Evolutionary conservation across 2,888 invertebrate genomes (phyloP).

Genomic region (Pardosa pseudoannulata): DNA sequence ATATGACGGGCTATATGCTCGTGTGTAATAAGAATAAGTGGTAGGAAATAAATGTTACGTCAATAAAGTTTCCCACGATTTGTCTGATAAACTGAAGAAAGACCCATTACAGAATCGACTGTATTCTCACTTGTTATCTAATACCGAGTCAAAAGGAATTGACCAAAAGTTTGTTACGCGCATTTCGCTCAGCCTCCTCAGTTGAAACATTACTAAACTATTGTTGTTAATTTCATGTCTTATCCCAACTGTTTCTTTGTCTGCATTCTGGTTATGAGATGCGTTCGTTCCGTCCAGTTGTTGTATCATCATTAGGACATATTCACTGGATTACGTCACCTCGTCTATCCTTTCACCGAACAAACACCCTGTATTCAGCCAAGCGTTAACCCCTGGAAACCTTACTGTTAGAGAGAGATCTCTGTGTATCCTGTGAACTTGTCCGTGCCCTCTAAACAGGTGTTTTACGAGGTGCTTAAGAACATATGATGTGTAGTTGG

Average conservation of each 20-base stretch:
- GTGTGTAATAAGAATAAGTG: too few species aligned
- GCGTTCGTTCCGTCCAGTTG: neutral
- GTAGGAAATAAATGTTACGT: too few species aligned
- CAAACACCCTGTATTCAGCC: neutral
- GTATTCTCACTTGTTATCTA: too few species aligned
- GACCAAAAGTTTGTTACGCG: too few species aligned
- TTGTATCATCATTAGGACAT: neutral
- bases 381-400: neutral
- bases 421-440: neutral
- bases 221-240: neutral
- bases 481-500: neutral
- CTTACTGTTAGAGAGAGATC: neutral
- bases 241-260: neutral
- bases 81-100: too few species aligned
- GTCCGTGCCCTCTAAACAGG: neutral
- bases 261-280: neutral
- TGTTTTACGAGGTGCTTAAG: neutral
- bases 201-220: neutral
- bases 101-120: too few species aligned
- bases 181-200: neutral
- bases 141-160: too few species aligned
- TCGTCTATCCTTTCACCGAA: neutral
- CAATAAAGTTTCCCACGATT: too few species aligned
- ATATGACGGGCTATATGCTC: too few species aligned
- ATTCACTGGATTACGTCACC: neutral